These are phyloP conservation scores for Thereva unica DNA, from an alignment of 2,888 invertebrate species.

Conservation along the genomic window DNA sequence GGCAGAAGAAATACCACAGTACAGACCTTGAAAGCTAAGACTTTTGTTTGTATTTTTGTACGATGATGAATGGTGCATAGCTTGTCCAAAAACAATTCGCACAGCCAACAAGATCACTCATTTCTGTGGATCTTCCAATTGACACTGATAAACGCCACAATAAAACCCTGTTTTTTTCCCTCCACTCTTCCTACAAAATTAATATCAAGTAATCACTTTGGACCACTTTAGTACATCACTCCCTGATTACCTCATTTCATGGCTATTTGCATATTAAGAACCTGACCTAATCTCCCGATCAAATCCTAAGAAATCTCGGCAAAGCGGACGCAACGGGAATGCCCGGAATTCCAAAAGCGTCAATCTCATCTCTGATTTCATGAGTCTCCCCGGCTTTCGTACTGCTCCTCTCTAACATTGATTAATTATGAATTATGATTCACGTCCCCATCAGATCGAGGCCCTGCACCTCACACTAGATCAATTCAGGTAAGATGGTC, in stretches of 20 bases:
- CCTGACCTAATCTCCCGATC: slow-evolving; percentile 14
- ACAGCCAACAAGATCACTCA: no score
- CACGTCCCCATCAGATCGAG: slow-evolving; percentile 18
- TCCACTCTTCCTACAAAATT: no score
- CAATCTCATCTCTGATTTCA: slow-evolving; percentile 30
- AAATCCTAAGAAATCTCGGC: background rate
- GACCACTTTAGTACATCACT: no score
- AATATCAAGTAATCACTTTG: no score
- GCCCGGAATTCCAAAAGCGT: slow-evolving; percentile 14
- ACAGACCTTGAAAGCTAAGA: no score
- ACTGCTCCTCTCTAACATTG: slow-evolving; percentile 21
- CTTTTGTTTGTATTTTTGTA: no score
- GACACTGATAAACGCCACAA: no score
- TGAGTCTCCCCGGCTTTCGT: slow-evolving; percentile 24
- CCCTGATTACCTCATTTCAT: slow-evolving; percentile 1
- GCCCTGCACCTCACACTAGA: slow-evolving; percentile 22
- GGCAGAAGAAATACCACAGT: no score
- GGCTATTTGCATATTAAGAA: slow-evolving; percentile 12
- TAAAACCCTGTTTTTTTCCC: no score
- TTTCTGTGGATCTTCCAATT: no score
- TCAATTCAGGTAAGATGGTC: slow-evolving; percentile 24
- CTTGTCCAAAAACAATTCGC: no score
- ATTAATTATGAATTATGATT: slow-evolving; percentile 36
- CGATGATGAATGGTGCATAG: no score
- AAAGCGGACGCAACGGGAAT: slow-evolving; percentile 5